Conservation (phyloP, 2,797 vertebrate species). For the Ptychobarbus kaznakovi region DNA sequence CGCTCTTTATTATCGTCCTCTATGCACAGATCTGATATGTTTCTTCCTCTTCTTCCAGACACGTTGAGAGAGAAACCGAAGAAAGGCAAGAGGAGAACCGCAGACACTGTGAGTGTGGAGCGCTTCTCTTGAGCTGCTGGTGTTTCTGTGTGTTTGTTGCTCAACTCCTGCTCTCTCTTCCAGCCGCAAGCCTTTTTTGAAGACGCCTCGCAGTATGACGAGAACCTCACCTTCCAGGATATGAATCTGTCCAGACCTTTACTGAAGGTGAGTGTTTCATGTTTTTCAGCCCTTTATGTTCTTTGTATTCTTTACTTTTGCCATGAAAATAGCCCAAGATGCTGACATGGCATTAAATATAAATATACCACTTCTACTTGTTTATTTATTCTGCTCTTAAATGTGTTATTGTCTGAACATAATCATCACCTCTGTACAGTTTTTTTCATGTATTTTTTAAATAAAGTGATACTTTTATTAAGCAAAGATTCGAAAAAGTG, state of each 20-base stretch:
- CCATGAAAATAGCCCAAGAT: no score
- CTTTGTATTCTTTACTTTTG: not conserved
- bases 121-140: not conserved
- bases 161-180: conserved; percentile 24
- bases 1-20: not conserved
- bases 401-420: not conserved
- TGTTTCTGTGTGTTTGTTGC: not conserved
- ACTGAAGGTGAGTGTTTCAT: conserved; percentile 83
- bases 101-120: conserved; percentile 59
- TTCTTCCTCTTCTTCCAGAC: conserved; percentile 71
- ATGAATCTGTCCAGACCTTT: conserved; percentile 97
- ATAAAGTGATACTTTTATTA: no score
- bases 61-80: conserved; percentile 85
- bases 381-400: not conserved
- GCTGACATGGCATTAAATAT: no score
- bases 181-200: conserved; percentile 86
- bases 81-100: conserved; percentile 76
- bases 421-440: not conserved
- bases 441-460: no score
- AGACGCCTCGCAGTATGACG: conserved; percentile 91
- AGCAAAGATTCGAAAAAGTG: no score
- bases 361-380: no score
- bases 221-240: conserved; percentile 88
- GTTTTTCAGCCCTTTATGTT: not conserved
- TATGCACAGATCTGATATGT: not conserved